A percentile compares a stretch with the other conserved stretches of the same genome.
These are phyloP conservation scores for Streptopelia turtur DNA, from an alignment of 2,797 vertebrate genomes.

Conservation along the genomic window DNA sequence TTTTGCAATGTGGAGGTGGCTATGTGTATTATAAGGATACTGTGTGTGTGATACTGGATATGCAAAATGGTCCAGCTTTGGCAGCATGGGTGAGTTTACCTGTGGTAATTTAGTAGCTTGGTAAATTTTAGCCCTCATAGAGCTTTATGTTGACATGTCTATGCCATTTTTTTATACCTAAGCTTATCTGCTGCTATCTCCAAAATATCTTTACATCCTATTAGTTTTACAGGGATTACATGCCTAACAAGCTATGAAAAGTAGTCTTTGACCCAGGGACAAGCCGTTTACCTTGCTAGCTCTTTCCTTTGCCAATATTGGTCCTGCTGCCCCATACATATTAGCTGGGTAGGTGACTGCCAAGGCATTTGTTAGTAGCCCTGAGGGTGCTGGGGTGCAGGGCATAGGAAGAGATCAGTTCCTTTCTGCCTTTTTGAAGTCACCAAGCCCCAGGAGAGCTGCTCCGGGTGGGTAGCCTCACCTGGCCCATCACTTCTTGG, in stretches of 20 bases:
- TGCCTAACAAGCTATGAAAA: neutral
- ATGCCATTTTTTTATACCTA: neutral
- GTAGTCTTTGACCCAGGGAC: neutral
- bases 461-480: neutral
- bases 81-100: neutral
- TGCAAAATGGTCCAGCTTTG: neutral
- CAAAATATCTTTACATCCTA: neutral
- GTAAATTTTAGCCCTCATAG: neutral
- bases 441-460: neutral
- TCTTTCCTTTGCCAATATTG: neutral
- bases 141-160: neutral
- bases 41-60: neutral
- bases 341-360: neutral
- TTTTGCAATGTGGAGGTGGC: neutral
- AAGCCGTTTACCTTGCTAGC: neutral
- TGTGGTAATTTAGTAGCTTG: neutral
- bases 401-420: neutral
- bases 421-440: neutral
- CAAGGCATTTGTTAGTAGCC: neutral
- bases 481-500: neutral
- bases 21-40: fast-evolving
- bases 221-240: neutral
- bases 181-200: neutral
- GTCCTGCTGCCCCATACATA: neutral
- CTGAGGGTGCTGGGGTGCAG: neutral